Evolutionary conservation across 1,140 invertebrate species (phyloP).

Genomic region (Bathynomus jamesi): DNA sequence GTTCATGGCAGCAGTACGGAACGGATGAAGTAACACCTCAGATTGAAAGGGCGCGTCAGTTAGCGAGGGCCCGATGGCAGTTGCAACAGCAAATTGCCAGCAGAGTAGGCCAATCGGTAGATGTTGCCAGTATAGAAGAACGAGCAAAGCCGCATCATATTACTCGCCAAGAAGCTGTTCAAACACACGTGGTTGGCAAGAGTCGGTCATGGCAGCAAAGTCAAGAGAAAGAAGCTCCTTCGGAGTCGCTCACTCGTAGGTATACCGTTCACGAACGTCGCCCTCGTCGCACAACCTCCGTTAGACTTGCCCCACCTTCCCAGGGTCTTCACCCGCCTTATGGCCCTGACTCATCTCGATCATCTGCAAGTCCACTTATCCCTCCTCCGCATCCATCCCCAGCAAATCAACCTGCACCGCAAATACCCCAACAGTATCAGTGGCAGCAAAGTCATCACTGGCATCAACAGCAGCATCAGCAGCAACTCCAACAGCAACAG

Average conservation of each 20-base stretch:
- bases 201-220: conserved; percentile 19
- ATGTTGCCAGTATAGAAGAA: neutral
- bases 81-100: neutral
- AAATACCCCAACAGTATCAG: conserved; percentile 6
- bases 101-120: neutral
- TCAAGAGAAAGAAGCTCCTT: conserved; percentile 9
- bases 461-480: conserved; percentile 8
- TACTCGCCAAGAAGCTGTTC: conserved; percentile 2
- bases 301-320: conserved; percentile 1
- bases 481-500: conserved; percentile 10
- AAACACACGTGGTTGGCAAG: conserved; percentile 7
- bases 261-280: conserved; percentile 18
- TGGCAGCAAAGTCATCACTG: conserved; percentile 13
- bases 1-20: conserved; percentile 14
- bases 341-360: neutral
- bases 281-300: conserved; percentile 1
- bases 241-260: conserved; percentile 6
- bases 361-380: neutral
- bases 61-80: neutral
- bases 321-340: neutral
- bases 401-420: neutral
- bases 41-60: neutral
- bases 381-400: neutral
- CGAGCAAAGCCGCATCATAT: conserved; percentile 3
- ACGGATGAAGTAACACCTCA: neutral